phyloP scores from a whole-genome alignment of 2,888 invertebrate genomes.

The Mongoloraphidia duomilia region DNA sequence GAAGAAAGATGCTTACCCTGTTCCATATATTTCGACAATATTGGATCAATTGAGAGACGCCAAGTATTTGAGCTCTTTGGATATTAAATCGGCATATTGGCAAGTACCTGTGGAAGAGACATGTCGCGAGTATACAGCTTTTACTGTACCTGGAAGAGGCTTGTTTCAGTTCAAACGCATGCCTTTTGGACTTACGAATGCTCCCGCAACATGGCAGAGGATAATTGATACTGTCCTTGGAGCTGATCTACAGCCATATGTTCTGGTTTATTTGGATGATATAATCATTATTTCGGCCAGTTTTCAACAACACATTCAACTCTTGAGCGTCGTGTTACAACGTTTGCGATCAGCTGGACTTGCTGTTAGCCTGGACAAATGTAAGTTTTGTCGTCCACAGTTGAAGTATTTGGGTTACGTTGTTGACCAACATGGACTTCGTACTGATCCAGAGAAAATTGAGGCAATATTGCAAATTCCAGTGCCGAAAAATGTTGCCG shows the following conservation, averaged over 20 bases:
- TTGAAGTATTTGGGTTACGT: constrained; percentile 21
- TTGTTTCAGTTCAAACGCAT: constrained; percentile 11
- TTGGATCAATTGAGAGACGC: constrained; percentile 3
- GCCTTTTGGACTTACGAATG: constrained; percentile 17
- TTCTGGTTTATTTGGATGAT: constrained; percentile 16
- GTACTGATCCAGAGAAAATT: constrained; percentile 14
- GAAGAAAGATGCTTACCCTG: background rate
- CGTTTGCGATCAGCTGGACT: constrained; percentile 15
- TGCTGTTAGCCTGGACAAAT: constrained; percentile 17
- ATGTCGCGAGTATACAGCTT: constrained; percentile 17
- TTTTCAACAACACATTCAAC: constrained; percentile 14
- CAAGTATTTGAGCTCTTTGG: constrained; percentile 5
- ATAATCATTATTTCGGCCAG: constrained; percentile 19
- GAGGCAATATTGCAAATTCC: constrained; percentile 9
- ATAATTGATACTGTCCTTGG: constrained; percentile 16
- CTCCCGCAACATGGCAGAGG: constrained; percentile 14
- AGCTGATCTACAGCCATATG: constrained; percentile 14
- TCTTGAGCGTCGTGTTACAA: constrained; percentile 10
- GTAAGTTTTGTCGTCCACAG: constrained; percentile 12
- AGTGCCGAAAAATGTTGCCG: constrained; percentile 5
- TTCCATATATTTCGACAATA: background rate
- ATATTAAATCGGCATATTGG: constrained; percentile 16
- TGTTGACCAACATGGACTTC: constrained; percentile 18
- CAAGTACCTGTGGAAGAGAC: constrained; percentile 12
- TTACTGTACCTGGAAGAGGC: constrained; percentile 15